phyloP scores from a whole-genome alignment of 37 sponge, comb jelly and placozoan species.

The Chondrosia reniformis region DNA sequence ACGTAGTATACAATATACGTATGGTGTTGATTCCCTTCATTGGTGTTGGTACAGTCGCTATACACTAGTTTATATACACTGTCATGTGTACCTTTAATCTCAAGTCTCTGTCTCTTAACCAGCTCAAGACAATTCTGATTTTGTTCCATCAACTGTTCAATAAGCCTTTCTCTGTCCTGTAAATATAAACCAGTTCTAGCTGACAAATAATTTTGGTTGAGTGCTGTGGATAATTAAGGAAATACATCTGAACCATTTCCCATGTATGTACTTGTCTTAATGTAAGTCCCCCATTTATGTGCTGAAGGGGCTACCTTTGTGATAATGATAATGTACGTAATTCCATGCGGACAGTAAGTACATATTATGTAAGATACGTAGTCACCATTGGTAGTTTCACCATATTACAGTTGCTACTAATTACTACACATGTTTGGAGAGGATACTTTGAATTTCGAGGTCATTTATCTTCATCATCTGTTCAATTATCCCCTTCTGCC shows the following conservation, averaged over 20 bases:
- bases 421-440: too few relatives aligned
- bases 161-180: not conserved
- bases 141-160: slow-evolving; percentile 49
- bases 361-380: too few relatives aligned
- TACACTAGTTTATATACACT: not conserved
- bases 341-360: too few relatives aligned
- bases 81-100: slow-evolving; percentile 21
- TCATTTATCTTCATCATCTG: slow-evolving; percentile 23
- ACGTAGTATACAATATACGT: not conserved
- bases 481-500: slow-evolving; percentile 28
- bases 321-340: too few relatives aligned
- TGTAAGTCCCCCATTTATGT: too few relatives aligned
- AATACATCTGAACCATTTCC: too few relatives aligned
- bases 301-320: too few relatives aligned
- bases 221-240: not conserved
- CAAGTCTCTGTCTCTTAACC: slow-evolving; percentile 28
- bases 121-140: slow-evolving; percentile 11
- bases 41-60: not conserved
- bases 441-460: slow-evolving; percentile 36
- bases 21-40: too few relatives aligned
- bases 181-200: slow-evolving; percentile 20
- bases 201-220: slow-evolving; percentile 19
- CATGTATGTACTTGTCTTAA: too few relatives aligned
- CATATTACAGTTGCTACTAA: too few relatives aligned
- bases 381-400: too few relatives aligned